Evolutionary conservation across 2,888 invertebrate genomes (phyloP).

Genomic region (Xestia c-nigrum): DNA sequence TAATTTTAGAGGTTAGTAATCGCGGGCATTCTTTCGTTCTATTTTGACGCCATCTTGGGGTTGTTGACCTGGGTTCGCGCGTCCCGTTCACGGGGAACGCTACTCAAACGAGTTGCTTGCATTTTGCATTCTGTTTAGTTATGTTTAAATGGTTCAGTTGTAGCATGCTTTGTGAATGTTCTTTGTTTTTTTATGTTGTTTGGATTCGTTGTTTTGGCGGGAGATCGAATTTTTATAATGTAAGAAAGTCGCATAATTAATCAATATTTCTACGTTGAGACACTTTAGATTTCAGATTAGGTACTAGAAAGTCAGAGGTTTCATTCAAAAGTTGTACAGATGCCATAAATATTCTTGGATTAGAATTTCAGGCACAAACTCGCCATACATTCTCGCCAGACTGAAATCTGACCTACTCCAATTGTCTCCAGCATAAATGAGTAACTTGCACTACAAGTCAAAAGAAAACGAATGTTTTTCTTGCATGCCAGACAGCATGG

Average conservation of each 20-base stretch:
- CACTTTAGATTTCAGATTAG: not conserved
- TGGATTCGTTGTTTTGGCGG: not conserved
- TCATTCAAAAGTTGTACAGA: not conserved
- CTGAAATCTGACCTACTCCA: not conserved
- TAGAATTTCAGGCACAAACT: too few relatives aligned
- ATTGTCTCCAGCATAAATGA: not conserved
- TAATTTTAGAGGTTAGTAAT: conserved; percentile 88
- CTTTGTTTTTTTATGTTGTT: conserved; percentile 34
- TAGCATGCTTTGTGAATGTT: conserved; percentile 64
- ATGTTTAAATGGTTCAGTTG: conserved; percentile 61
- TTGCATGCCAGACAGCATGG: conserved; percentile 47
- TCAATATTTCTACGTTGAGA: not conserved
- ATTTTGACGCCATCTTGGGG: conserved; percentile 89
- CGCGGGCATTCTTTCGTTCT: conserved; percentile 89
- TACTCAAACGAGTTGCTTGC: conserved; percentile 72
- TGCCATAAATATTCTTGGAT: conserved; percentile 12
- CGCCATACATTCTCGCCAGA: not conserved
- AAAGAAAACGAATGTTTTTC: conserved; percentile 47
- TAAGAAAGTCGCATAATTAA: not conserved
- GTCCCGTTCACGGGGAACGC: conserved; percentile 75
- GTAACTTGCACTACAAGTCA: not conserved
- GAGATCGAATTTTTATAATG: not conserved
- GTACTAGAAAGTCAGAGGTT: not conserved
- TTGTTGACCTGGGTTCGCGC: conserved; percentile 83
- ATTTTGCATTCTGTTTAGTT: conserved; percentile 74